A percentile compares a stretch with the other conserved stretches of the same genome.
These are phyloP conservation scores for Drosophila bipectinata DNA, from an alignment of 1,140 invertebrate genomes.

Conservation along the genomic window DNA sequence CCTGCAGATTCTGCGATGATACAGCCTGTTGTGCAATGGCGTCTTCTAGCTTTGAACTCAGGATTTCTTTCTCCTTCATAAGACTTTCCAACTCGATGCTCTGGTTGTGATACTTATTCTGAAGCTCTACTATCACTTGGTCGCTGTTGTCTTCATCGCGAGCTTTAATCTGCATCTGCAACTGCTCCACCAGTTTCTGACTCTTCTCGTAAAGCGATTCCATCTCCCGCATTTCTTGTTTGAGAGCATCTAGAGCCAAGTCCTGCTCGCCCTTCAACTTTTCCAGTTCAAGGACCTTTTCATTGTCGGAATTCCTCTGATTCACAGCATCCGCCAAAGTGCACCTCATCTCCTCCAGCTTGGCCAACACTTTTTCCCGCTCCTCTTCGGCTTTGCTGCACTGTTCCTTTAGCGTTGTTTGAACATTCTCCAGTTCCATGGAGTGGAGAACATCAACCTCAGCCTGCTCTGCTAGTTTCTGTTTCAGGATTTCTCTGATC, in stretches of 20 bases:
- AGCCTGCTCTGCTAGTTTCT: slow-evolving; percentile 2
- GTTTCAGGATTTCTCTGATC: not conserved
- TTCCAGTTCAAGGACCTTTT: not conserved
- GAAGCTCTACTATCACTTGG: slow-evolving; percentile 2
- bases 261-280: slow-evolving; percentile 4
- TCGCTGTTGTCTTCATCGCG: not conserved
- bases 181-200: slow-evolving; percentile 33
- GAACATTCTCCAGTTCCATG: not conserved
- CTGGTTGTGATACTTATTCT: slow-evolving; percentile 18
- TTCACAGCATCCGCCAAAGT: not conserved
- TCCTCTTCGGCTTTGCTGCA: not conserved
- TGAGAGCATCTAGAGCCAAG: slow-evolving; percentile 13
- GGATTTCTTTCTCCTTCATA: slow-evolving; percentile 21
- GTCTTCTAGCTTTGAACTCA: slow-evolving; percentile 20
- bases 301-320: no score
- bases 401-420: not conserved
- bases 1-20: not conserved
- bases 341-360: not conserved
- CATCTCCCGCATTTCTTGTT: slow-evolving; percentile 44
- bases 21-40: not conserved
- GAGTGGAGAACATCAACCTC: not conserved
- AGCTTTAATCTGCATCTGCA: slow-evolving; percentile 19
- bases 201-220: slow-evolving; percentile 36
- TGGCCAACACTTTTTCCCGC: not conserved
- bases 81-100: slow-evolving; percentile 21